phyloP scores from a whole-genome alignment of 2,113 vertebrate species.

The Camelus bactrianus region DNA sequence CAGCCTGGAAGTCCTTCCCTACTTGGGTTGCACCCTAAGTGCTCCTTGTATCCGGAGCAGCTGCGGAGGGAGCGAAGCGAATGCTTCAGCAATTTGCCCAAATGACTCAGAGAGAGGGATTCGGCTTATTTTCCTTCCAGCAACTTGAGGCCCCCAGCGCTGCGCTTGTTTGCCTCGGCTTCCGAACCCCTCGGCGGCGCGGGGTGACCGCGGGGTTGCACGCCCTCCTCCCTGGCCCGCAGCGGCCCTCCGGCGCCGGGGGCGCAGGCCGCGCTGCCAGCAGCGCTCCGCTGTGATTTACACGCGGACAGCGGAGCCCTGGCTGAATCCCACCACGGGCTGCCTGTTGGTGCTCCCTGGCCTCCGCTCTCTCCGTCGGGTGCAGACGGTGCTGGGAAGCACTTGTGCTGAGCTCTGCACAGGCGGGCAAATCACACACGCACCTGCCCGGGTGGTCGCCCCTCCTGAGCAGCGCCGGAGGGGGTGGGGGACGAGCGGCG shows the following conservation, averaged over 20 bases:
- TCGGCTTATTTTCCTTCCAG: background rate
- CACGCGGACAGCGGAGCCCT: background rate
- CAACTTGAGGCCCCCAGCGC: background rate
- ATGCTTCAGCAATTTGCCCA: background rate
- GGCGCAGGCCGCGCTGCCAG: fast-evolving
- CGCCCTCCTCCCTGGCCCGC: background rate
- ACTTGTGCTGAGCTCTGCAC: background rate
- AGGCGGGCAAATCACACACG: background rate
- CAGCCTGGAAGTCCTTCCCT: background rate
- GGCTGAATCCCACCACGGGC: background rate
- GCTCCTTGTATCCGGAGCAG: background rate
- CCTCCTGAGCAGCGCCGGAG: background rate
- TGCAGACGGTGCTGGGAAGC: background rate
- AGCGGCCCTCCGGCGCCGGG: background rate
- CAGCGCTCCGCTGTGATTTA: background rate
- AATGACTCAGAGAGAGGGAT: too few species aligned
- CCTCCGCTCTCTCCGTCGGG: background rate
- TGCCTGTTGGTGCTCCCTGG: background rate
- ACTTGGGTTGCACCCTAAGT: fast-evolving
- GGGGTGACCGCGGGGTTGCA: background rate
- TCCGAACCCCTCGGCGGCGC: background rate
- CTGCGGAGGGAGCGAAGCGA: fast-evolving
- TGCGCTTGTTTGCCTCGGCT: background rate
- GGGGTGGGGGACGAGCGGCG: background rate
- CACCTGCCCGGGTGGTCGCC: background rate